Evolutionary conservation across 2,113 vertebrate genomes (phyloP).

Genomic region (Eulacestoma nigropectus): DNA sequence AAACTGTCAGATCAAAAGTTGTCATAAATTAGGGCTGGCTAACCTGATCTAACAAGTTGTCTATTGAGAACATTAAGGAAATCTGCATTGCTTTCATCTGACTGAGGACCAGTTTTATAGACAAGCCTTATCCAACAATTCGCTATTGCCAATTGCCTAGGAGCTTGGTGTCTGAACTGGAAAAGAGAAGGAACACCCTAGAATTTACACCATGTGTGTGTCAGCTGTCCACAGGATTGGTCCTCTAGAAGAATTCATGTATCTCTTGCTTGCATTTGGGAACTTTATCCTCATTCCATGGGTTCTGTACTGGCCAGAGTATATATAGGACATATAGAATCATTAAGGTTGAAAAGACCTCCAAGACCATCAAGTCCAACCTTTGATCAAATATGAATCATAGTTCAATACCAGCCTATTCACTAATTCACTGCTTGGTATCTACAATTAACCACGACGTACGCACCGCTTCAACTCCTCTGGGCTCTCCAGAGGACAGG

Average conservation of each 20-base stretch:
- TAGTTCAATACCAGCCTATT: not conserved
- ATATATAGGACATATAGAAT: not conserved
- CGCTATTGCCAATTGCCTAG: not conserved
- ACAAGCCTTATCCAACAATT: not conserved
- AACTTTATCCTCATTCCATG: not conserved
- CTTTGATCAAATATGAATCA: not conserved
- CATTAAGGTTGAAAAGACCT: not conserved
- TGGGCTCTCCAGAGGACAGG: not conserved
- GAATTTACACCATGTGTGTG: not conserved
- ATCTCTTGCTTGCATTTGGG: not conserved
- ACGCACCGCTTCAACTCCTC: not conserved
- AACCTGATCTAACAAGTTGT: not conserved
- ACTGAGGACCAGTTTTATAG: not conserved
- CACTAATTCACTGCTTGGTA: not conserved
- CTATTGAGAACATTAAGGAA: not conserved
- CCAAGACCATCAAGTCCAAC: rapidly evolving
- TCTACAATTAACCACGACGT: not conserved
- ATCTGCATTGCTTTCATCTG: not conserved
- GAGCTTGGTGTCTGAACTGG: not conserved
- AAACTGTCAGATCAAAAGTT: not conserved
- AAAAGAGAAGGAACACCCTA: not conserved
- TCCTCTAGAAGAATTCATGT: not conserved
- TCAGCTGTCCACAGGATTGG: not conserved
- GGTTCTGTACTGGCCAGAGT: not conserved
- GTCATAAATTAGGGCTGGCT: not conserved